phyloP scores from a whole-genome alignment of 2,797 vertebrate genomes.

The Chaetodon trifasciatus region DNA sequence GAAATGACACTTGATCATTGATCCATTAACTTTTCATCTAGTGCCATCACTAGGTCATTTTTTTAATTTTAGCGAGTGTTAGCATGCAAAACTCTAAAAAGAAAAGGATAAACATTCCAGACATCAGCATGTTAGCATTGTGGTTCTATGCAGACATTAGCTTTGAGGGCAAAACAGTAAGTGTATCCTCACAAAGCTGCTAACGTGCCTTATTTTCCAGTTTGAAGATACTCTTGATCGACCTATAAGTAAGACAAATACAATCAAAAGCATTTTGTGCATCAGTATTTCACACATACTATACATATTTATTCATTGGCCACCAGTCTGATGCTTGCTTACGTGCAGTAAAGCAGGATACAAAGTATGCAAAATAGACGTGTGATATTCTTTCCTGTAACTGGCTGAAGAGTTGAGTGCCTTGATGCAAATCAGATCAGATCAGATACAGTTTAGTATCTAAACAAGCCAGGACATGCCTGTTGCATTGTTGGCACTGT shows the following conservation, averaged over 20 bases:
- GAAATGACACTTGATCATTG: background rate
- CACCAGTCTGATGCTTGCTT: background rate
- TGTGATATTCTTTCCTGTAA: constrained; percentile 16
- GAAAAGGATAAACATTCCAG: background rate
- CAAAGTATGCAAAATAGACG: background rate
- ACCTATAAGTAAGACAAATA: background rate
- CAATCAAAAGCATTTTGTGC: background rate
- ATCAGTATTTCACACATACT: background rate
- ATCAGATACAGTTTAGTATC: constrained; percentile 45
- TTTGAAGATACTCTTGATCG: background rate
- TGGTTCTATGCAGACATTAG: background rate
- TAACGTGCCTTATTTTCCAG: background rate
- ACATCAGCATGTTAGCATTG: background rate
- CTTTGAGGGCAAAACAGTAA: background rate
- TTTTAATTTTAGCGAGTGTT: background rate
- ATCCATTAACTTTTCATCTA: background rate
- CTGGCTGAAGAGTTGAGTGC: constrained; percentile 14
- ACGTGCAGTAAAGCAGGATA: background rate
- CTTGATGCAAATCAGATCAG: constrained; percentile 26
- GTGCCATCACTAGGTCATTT: background rate
- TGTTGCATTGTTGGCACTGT: constrained; percentile 45
- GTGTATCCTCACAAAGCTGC: background rate
- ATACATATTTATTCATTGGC: background rate
- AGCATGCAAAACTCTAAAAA: background rate
- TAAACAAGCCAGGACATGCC: constrained; percentile 49